Percentiles rank a stretch among this genome's conserved stretches.
These are phyloP conservation scores for Dysmachus trigonus DNA, from an alignment of 2,888 invertebrate genomes.

Conservation along the genomic window DNA sequence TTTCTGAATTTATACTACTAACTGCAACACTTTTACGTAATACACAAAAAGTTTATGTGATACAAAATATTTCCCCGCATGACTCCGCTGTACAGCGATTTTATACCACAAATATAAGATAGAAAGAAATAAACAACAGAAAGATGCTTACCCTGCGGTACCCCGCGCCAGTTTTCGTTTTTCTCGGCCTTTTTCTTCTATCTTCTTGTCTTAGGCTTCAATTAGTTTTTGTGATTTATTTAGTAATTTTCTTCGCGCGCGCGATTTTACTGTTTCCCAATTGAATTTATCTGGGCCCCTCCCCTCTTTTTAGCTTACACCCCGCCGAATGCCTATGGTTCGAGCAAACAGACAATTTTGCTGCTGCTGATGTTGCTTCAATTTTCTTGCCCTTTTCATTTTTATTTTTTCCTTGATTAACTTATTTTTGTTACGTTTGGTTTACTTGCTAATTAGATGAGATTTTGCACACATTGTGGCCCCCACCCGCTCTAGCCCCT, in stretches of 20 bases:
- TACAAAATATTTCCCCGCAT: not conserved
- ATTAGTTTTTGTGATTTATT: conserved; percentile 32
- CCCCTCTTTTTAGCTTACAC: not conserved
- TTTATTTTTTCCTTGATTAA: conserved; percentile 7
- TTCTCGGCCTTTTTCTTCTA: too few relatives aligned
- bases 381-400: not conserved
- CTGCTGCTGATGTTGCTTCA: not conserved
- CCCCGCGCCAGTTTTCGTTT: too few relatives aligned
- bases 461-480: not conserved
- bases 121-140: too few relatives aligned
- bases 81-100: too few relatives aligned
- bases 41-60: not conserved
- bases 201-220: not conserved
- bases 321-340: not conserved
- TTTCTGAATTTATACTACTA: not conserved
- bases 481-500: not conserved
- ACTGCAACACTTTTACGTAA: not conserved
- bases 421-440: conserved; percentile 33
- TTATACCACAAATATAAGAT: too few relatives aligned
- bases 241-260: not conserved
- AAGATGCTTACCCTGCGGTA: not conserved
- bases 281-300: not conserved
- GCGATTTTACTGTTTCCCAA: not conserved
- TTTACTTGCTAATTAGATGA: conserved; percentile 35
- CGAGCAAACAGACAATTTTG: too few relatives aligned